Evolutionary conservation across 2,797 vertebrate genomes (phyloP).

Genomic region (Coregonus sp.): DNA sequence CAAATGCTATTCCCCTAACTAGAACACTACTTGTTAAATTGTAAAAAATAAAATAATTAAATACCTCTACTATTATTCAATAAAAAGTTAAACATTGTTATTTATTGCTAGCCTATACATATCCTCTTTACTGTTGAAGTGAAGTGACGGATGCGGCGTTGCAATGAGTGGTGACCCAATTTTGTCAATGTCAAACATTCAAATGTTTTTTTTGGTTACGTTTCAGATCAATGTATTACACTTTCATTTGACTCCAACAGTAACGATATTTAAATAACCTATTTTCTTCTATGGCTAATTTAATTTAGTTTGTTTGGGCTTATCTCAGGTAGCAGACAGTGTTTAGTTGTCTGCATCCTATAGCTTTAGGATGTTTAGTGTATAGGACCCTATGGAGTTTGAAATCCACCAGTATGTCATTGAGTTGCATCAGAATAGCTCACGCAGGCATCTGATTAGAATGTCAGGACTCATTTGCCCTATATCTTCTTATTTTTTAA

Average conservation of each 20-base stretch:
- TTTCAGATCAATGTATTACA: neutral
- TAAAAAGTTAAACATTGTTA: slow-evolving; percentile 10
- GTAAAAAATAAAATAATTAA: too few species aligned
- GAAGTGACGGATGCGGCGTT: neutral
- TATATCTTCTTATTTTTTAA: neutral
- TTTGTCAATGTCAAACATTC: neutral
- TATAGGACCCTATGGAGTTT: neutral
- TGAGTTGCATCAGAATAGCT: neutral
- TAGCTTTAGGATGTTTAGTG: neutral
- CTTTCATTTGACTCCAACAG: neutral
- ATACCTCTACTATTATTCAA: neutral
- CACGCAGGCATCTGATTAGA: neutral
- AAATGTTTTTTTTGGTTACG: neutral
- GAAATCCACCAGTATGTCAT: neutral
- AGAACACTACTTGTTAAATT: neutral
- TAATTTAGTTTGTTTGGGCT: neutral
- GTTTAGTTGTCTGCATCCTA: neutral
- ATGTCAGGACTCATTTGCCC: too few species aligned
- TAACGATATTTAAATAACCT: neutral
- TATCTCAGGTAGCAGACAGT: neutral
- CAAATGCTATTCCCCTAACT: neutral
- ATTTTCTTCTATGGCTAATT: neutral
- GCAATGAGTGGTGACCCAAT: neutral
- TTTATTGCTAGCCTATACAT: slow-evolving; percentile 9
- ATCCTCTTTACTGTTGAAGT: neutral